Evolutionary conservation across 2,797 vertebrate species (phyloP), one percentile per base, ranked within the genome.

Genomic region (Trachops cirrhosus): DNA sequence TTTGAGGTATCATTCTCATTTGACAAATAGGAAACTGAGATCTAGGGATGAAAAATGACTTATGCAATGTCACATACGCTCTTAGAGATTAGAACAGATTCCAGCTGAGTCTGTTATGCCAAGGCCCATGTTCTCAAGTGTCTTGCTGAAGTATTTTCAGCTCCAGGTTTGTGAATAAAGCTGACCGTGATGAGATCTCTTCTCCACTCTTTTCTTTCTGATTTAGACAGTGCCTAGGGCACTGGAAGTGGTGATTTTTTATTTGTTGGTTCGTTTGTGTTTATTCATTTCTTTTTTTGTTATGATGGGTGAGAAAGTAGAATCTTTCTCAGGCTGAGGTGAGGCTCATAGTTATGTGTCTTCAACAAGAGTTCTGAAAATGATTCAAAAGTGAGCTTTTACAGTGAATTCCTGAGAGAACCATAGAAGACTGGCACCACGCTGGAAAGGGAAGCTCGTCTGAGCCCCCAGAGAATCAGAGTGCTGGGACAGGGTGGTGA

Each of bases 1-100:
- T 34, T 26, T 4, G 71, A 46, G 68, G 19, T 48, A 39, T 54
- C 5, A 39, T 84, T 78, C 52, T 73, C 24, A 68, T 77, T 73
- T 89, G 54, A 74, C n/a, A 86, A 57, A 32, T 21, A 82, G n/a
- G 26, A 95, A 73, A 94, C 54, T 80, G 79, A 91, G 79, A 73
- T 54, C 67, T 26, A 34, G 85, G n/a, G 32, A 64, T 64, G 21
- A n/a, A 70, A 89, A 74, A 34, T 59, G 67, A 87, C 18, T 73
- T 87, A 44, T 80, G 14, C 71, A 92, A 75, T 34, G 11, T 83
- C 15, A 41, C 3, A 3, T 34, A 84, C 70, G n/a, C 5, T 46
- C n/a, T 18, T 10, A 46, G 50, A 52, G n/a, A 64, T 59, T 39
- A 44, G 32, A 75, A 75, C 14, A 75, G 39, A 86, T 86, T 78